Evolutionary conservation across 2,888 invertebrate species (phyloP).

Genomic region (Hecatera dysodea): DNA sequence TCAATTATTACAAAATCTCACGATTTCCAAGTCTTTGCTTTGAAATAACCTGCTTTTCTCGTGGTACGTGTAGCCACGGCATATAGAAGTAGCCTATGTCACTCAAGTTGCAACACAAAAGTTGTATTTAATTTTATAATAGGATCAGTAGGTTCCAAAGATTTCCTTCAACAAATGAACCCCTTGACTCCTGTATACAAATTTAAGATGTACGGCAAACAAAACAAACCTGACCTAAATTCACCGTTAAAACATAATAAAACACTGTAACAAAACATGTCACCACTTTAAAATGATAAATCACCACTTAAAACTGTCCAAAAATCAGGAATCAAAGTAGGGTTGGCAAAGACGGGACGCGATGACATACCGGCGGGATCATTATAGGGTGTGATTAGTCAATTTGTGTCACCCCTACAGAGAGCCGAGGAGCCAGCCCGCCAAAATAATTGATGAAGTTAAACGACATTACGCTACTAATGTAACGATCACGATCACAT

Average conservation of each 20-base stretch:
- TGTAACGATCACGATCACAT: conserved; percentile 88
- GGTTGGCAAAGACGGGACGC: conserved; percentile 71
- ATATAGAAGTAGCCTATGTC: too few relatives aligned
- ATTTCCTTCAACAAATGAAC: not conserved
- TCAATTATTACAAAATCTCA: not conserved
- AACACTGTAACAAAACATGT: conserved; percentile 72
- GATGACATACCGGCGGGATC: conserved; percentile 74
- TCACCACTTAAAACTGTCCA: conserved; percentile 77
- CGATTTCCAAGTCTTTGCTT: not conserved
- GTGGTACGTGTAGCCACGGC: not conserved
- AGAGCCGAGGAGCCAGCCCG: conserved; percentile 66
- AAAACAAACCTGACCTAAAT: conserved; percentile 46
- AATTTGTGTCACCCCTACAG: conserved; percentile 81
- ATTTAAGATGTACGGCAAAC: not conserved
- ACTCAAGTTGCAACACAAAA: too few relatives aligned
- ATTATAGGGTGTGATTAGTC: conserved; percentile 86
- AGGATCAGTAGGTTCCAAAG: too few relatives aligned
- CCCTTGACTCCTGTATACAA: too few relatives aligned
- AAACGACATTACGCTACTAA: conserved; percentile 85
- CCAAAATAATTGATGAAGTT: conserved; percentile 87
- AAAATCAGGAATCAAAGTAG: conserved; percentile 82
- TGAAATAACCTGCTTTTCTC: not conserved
- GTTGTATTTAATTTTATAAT: too few relatives aligned
- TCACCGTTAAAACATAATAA: conserved; percentile 51
- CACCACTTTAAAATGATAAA: conserved; percentile 81